These are phyloP conservation scores for Prunella himalayana DNA, from an alignment of 2,113 vertebrate genomes.

Conservation along the genomic window DNA sequence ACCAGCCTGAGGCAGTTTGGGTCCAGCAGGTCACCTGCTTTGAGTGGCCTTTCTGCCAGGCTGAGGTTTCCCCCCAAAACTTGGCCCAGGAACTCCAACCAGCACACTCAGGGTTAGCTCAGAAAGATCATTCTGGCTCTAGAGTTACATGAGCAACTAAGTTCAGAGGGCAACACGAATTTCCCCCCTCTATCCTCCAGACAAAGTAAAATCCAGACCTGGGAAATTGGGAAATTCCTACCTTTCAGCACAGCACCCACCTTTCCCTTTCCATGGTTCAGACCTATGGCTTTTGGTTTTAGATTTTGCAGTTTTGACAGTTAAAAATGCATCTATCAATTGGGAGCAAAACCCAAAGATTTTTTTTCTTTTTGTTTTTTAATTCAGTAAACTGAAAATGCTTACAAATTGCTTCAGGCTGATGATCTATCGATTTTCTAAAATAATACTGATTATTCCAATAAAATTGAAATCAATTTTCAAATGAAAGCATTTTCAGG, in stretches of 20 bases:
- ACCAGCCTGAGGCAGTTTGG: accelerated
- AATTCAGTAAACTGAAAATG: background rate
- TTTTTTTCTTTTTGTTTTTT: background rate
- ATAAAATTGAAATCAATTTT: slow-evolving; percentile 34
- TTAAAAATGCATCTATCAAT: background rate
- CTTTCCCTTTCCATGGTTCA: background rate
- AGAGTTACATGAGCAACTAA: background rate
- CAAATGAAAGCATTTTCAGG: background rate
- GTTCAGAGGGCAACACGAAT: background rate
- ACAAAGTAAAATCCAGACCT: background rate
- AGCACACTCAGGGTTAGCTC: accelerated
- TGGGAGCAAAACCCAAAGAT: background rate
- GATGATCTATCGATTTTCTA: slow-evolving; percentile 22
- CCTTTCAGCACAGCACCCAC: background rate
- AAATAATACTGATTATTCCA: slow-evolving; percentile 43
- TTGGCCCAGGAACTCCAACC: background rate
- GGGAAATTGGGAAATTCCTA: background rate
- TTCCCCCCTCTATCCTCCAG: background rate
- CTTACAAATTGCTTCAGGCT: background rate
- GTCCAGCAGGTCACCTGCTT: background rate
- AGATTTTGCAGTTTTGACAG: background rate
- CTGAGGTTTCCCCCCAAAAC: background rate
- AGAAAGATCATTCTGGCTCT: background rate
- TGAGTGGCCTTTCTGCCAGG: background rate
- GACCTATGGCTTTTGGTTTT: background rate